Percentiles rank a stretch among this genome's conserved stretches.
Conservation (phyloP, 1,140 invertebrate species). For the Elysia chlorotica region DNA sequence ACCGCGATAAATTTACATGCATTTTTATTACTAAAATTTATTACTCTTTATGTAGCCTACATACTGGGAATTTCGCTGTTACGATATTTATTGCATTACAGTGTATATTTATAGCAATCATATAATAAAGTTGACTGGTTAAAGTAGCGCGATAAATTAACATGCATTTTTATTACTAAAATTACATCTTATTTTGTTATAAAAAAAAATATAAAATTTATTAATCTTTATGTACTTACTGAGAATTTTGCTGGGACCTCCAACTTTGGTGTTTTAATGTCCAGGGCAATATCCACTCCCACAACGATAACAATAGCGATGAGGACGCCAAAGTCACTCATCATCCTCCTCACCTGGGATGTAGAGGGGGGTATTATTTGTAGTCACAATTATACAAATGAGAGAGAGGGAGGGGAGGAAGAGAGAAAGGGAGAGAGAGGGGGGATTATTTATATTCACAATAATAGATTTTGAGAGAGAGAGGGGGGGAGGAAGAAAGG, state of each 20-base stretch:
- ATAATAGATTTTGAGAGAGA: not conserved
- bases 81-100: no score
- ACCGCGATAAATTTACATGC: no score
- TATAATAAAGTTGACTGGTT: no score
- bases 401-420: not conserved
- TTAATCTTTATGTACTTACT: conserved; percentile 39
- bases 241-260: conserved; percentile 72
- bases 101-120: no score
- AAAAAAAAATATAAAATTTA: no score
- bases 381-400: not conserved
- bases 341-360: conserved; percentile 76
- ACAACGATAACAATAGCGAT: conserved; percentile 95
- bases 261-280: conserved; percentile 92
- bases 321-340: conserved; percentile 97
- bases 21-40: no score
- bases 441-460: not conserved
- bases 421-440: not conserved
- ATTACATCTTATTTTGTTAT: no score
- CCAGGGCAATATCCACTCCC: conserved; percentile 78
- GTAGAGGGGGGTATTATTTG: not conserved
- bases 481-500: not conserved
- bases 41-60: no score
- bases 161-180: no score
- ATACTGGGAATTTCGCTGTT: no score
- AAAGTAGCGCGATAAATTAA: no score